phyloP scores from a whole-genome alignment of 2,888 invertebrate species.

The Diaprepes abbreviatus region DNA sequence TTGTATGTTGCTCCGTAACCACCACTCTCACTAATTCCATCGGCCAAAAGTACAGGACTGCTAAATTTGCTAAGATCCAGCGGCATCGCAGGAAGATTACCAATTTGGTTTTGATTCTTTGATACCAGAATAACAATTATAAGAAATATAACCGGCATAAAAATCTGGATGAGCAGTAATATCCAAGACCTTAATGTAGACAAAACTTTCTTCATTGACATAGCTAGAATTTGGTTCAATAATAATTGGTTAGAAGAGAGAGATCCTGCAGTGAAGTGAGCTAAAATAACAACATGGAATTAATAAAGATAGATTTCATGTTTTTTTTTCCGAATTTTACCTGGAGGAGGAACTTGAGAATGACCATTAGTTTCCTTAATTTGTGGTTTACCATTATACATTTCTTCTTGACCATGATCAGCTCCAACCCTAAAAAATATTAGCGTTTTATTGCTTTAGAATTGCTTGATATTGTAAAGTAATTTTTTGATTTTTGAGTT shows the following conservation, averaged over 20 bases:
- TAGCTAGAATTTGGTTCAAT: constrained; percentile 64
- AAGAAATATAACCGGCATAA: constrained; percentile 78
- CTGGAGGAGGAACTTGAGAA: no score
- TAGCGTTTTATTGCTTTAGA: no score
- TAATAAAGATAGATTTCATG: no score
- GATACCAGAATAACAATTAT: constrained; percentile 75
- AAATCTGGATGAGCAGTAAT: constrained; percentile 75
- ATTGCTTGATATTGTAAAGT: no score
- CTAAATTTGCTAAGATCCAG: constrained; percentile 70
- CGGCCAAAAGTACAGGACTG: constrained; percentile 62
- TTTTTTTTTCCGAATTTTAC: no score
- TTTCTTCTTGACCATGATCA: constrained; percentile 59
- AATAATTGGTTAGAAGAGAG: constrained; percentile 34
- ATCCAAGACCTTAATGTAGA: constrained; percentile 76
- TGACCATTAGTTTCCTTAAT: constrained; percentile 57
- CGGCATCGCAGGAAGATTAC: constrained; percentile 70
- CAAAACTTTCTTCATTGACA: constrained; percentile 65
- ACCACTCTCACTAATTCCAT: constrained; percentile 26
- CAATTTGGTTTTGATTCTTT: constrained; percentile 67
- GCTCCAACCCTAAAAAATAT: constrained; percentile 59
- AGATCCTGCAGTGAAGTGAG: background rate
- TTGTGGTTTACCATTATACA: constrained; percentile 46
- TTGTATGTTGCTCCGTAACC: constrained; percentile 37
- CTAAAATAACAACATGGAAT: no score
- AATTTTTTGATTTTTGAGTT: no score